These are phyloP conservation scores for Rhopalosiphum nymphaeae DNA, from an alignment of 2,888 invertebrate species.

Conservation along the genomic window DNA sequence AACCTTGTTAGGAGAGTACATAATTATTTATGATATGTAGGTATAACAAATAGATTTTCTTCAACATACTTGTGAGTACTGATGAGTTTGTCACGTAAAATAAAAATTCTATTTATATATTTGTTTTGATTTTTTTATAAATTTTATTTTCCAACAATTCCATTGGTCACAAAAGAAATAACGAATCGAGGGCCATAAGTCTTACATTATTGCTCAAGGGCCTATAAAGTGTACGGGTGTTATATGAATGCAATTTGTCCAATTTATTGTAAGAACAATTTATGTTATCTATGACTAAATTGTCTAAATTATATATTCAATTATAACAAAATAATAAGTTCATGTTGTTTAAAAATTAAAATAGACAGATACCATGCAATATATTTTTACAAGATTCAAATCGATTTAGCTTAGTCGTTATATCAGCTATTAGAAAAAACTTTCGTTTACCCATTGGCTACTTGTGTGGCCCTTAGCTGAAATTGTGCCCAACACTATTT, in stretches of 20 bases:
- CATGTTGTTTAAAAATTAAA: neutral
- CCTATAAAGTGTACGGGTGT: neutral
- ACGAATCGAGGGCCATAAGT: neutral
- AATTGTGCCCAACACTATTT: neutral
- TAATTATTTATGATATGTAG: neutral
- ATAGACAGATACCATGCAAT: neutral
- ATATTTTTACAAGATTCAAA: neutral
- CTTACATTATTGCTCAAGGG: neutral
- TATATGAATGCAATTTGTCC: neutral
- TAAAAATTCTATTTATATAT: neutral
- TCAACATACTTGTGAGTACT: neutral
- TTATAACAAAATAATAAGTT: too few species aligned
- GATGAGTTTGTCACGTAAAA: neutral
- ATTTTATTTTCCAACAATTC: neutral
- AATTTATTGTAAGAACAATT: too few species aligned
- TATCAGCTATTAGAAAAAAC: neutral
- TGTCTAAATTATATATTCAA: neutral
- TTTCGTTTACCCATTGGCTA: neutral
- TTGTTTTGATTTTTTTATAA: neutral
- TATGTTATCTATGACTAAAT: too few species aligned
- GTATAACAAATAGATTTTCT: neutral
- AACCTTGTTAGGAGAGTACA: neutral
- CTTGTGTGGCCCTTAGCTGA: neutral
- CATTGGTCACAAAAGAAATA: neutral
- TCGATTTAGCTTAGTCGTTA: neutral